Percentiles rank a stretch among this genome's conserved stretches.
Evolutionary conservation across 1,140 invertebrate species (phyloP).

Genomic region (Pygmarrhopalites habei): DNA sequence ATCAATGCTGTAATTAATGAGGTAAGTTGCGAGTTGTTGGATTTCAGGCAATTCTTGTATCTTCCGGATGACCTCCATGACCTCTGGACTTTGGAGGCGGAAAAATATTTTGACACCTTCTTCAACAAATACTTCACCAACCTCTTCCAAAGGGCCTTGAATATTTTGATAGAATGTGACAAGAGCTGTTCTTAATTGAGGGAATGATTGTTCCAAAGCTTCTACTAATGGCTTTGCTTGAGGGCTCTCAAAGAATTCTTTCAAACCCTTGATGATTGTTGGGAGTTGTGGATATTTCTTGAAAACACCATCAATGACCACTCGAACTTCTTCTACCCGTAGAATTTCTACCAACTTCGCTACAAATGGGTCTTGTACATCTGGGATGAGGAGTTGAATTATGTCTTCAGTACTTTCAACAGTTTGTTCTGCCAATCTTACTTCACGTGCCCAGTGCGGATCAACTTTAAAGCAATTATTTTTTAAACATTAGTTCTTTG

Average conservation of each 20-base stretch:
- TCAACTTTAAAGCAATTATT: too few relatives aligned
- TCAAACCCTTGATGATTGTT: neutral
- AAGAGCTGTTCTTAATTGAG: neutral
- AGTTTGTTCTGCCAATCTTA: too few relatives aligned
- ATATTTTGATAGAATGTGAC: neutral
- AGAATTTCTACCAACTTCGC: too few relatives aligned
- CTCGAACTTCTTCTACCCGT: too few relatives aligned
- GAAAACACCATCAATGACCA: neutral
- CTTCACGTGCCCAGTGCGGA: too few relatives aligned
- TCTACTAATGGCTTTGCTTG: neutral
- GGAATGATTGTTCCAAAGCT: neutral
- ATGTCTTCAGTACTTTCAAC: too few relatives aligned
- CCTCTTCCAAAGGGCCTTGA: neutral
- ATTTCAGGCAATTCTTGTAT: neutral
- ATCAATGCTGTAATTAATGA: neutral
- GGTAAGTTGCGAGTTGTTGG: neutral
- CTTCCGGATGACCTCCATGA: neutral
- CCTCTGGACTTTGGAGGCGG: neutral
- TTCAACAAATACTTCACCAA: neutral
- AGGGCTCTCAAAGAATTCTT: neutral
- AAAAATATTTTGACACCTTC: neutral
- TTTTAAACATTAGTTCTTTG: too few relatives aligned
- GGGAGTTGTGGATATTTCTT: neutral
- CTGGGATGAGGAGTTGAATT: too few relatives aligned
- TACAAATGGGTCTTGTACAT: too few relatives aligned